Conservation (phyloP, 2,888 invertebrate species). For the Acleris emargana region DNA sequence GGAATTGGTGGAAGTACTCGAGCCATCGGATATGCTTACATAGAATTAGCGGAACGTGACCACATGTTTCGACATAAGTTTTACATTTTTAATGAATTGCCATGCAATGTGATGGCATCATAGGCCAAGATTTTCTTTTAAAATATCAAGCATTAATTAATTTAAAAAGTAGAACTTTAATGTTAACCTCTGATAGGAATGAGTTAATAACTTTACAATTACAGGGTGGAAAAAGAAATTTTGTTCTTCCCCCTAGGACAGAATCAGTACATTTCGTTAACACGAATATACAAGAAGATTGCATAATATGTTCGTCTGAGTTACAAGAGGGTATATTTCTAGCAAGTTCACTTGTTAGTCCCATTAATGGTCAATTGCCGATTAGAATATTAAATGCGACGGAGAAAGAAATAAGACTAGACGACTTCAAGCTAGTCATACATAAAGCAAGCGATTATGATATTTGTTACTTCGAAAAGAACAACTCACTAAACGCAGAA, state of each 20-base stretch:
- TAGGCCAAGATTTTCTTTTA: no score
- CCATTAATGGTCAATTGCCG: background rate
- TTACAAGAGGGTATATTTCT: background rate
- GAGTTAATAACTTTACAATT: background rate
- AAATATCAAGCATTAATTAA: no score
- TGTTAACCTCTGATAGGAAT: no score
- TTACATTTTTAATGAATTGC: no score
- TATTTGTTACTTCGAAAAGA: conserved; percentile 1
- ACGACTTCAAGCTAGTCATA: conserved; percentile 2
- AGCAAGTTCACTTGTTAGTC: background rate
- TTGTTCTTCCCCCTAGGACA: conserved; percentile 5
- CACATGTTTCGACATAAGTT: no score
- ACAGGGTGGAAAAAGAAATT: conserved; percentile 4
- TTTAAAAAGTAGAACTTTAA: no score
- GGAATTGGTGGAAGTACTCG: no score
- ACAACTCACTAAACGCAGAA: conserved; percentile 1
- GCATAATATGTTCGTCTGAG: background rate
- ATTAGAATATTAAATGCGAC: conserved; percentile 7
- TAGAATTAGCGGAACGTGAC: no score
- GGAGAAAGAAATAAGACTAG: background rate
- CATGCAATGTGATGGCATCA: no score
- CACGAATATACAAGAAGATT: background rate
- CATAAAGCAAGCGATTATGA: conserved; percentile 15
- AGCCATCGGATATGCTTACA: no score
- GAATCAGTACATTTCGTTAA: conserved; percentile 4